Conservation (phyloP, 2,888 invertebrate genomes). For the Drosophila vallismaia region DNA sequence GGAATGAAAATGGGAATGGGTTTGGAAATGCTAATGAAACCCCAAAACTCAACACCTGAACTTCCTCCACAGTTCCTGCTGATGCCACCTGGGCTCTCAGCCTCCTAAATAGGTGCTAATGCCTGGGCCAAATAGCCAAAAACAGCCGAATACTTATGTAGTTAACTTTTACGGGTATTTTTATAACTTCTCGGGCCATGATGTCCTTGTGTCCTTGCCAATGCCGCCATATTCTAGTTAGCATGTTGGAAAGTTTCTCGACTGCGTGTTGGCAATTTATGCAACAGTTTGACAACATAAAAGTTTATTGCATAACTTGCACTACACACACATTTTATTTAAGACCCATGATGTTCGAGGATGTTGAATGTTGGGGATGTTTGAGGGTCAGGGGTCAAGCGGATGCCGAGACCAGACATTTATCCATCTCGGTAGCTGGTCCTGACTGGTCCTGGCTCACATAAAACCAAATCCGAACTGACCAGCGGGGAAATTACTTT, state of each 20-base stretch:
- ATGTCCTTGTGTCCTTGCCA: constrained; percentile 8
- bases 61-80: constrained; percentile 17
- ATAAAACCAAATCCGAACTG: constrained; percentile 55
- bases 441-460: constrained; percentile 17
- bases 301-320: constrained; percentile 72
- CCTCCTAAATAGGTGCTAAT: constrained; percentile 65
- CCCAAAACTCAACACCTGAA: constrained; percentile 33
- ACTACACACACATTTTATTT: constrained; percentile 18
- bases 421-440: constrained; percentile 19
- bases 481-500: constrained; percentile 4
- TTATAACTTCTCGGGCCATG: constrained; percentile 46
- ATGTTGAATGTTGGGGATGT: neutral
- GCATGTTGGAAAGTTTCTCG: constrained; percentile 32
- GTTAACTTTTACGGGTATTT: constrained; percentile 43
- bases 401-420: constrained; percentile 24
- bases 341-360: neutral
- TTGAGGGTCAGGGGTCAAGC: constrained; percentile 12
- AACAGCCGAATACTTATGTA: constrained; percentile 41
- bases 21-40: constrained; percentile 66
- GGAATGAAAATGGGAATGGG: constrained; percentile 49
- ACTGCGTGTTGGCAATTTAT: constrained; percentile 67
- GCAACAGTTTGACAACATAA: constrained; percentile 71
- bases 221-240: constrained; percentile 27
- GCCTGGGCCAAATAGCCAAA: constrained; percentile 36
- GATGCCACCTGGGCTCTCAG: constrained; percentile 38